Evolutionary conservation across 2,113 vertebrate genomes (phyloP).

Genomic region (Pogona vitticeps): DNA sequence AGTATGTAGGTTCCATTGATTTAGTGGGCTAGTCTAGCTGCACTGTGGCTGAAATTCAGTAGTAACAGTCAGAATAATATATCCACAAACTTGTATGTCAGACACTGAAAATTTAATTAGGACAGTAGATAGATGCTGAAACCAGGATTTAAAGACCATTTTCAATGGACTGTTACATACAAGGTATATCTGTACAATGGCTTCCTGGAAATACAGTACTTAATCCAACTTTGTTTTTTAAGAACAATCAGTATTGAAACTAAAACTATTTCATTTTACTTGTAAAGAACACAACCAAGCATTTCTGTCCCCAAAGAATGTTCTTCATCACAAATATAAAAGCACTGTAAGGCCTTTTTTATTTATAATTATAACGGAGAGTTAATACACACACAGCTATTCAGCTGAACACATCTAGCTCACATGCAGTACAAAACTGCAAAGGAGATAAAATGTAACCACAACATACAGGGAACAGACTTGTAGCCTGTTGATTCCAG

Average conservation of each 20-base stretch:
- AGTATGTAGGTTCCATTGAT: no score
- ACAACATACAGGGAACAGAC: not conserved
- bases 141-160: not conserved
- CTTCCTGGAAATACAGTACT: not conserved
- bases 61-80: no score
- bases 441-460: not conserved
- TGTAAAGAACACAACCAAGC: not conserved
- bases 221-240: not conserved
- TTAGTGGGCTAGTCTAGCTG: no score
- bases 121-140: not conserved
- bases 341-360: not conserved
- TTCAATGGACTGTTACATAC: not conserved
- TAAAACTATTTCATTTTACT: not conserved
- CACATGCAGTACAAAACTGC: not conserved
- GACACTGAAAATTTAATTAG: constrained; percentile 4
- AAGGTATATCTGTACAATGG: not conserved
- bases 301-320: not conserved
- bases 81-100: not conserved
- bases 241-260: not conserved
- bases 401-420: not conserved
- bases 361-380: no score
- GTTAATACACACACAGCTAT: no score
- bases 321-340: not conserved
- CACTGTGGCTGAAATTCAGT: no score
- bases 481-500: not conserved